Percentiles rank a stretch among this genome's conserved stretches.
Conservation (phyloP, 2,888 invertebrate species). For the Dynastes tityus region DNA sequence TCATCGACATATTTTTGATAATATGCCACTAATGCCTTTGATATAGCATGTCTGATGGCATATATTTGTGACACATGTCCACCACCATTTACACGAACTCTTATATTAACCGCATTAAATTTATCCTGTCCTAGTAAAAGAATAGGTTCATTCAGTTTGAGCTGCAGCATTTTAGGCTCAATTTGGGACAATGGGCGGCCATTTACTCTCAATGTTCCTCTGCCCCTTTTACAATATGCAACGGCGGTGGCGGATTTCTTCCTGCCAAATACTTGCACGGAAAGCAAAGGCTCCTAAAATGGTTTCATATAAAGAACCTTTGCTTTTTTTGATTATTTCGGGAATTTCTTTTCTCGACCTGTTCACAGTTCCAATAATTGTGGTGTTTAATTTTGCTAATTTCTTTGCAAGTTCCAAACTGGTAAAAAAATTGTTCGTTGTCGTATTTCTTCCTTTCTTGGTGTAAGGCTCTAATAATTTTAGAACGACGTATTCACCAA, state of each 20-base stretch:
- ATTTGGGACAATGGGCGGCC: conserved; percentile 97
- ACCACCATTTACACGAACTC: conserved; percentile 98
- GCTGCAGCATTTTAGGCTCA: conserved; percentile 96
- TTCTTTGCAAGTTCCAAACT: too few relatives aligned
- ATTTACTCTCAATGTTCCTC: conserved; percentile 95
- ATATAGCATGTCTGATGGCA: conserved; percentile 98
- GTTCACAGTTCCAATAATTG: too few relatives aligned
- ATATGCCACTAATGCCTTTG: conserved; percentile 97
- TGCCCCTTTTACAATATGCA: conserved; percentile 98
- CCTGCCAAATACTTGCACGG: conserved; percentile 97
- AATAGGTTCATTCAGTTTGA: conserved; percentile 94
- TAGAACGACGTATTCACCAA: too few relatives aligned
- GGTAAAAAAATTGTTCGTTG: too few relatives aligned
- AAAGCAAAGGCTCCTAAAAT: conserved; percentile 83
- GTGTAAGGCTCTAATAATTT: too few relatives aligned
- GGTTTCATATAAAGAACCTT: too few relatives aligned
- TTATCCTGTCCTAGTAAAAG: conserved; percentile 94
- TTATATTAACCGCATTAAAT: conserved; percentile 97
- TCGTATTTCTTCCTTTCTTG: too few relatives aligned
- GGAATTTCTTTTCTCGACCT: too few relatives aligned
- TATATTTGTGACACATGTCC: conserved; percentile 99
- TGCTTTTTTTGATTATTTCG: too few relatives aligned
- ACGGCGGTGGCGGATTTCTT: conserved; percentile 99
- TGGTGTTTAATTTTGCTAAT: too few relatives aligned
- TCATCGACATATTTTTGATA: conserved; percentile 99